Conservation (phyloP, 2,888 invertebrate species). For the Invenusta paracnida region DNA sequence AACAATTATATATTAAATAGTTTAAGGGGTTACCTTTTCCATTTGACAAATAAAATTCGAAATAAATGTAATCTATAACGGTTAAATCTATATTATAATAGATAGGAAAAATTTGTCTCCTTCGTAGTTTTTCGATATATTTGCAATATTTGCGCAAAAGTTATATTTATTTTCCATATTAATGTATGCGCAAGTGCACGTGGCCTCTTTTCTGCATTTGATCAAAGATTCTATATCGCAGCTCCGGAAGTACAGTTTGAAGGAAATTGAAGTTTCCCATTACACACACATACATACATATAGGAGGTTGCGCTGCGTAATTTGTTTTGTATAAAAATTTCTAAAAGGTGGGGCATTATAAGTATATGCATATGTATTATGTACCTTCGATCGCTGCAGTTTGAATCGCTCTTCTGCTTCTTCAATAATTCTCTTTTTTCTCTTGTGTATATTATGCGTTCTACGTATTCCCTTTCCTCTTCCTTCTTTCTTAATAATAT, state of each 20-base stretch:
- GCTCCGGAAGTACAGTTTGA: conserved; percentile 2
- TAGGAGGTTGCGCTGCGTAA: background rate
- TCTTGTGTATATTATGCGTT: background rate
- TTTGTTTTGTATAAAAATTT: too few relatives aligned
- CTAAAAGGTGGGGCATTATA: background rate
- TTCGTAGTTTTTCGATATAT: too few relatives aligned
- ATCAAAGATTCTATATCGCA: background rate
- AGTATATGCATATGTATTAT: background rate
- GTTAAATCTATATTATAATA: too few relatives aligned
- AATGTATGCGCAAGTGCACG: background rate
- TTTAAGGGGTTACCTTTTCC: too few relatives aligned
- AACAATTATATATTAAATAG: too few relatives aligned
- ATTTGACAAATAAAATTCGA: too few relatives aligned
- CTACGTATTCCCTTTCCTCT: background rate
- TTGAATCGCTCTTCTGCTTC: background rate
- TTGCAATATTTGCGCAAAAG: too few relatives aligned
- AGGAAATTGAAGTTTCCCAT: background rate
- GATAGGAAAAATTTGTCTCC: too few relatives aligned
- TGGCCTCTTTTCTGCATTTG: background rate
- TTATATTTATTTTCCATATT: too few relatives aligned
- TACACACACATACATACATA: background rate
- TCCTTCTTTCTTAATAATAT: too few relatives aligned
- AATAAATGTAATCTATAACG: too few relatives aligned
- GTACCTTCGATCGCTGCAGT: too few relatives aligned
- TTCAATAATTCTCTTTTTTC: background rate